Base-by-base conservation (phyloP, 2,113 vertebrate genomes). In the Lamprologus ornatipinnis region DNA sequence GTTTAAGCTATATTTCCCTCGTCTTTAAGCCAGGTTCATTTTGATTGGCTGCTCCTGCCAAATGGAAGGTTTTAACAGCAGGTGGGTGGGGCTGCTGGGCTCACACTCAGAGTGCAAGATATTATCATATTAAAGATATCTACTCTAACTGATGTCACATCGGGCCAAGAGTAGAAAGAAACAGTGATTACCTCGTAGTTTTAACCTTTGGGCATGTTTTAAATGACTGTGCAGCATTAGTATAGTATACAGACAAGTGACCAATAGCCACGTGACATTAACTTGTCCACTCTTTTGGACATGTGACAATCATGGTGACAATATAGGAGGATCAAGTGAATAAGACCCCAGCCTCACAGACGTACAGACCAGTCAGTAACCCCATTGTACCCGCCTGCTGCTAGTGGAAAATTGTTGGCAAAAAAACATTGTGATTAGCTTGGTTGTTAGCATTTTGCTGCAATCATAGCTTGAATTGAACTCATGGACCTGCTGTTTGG, bases 11-110 rank as follows among this genome's bases (percentile, higher is more conserved):
- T 47, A 19, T 78, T 75, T 47, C 9, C 68, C 14, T 15, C 1
- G 0, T 1, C 13, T 47, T 73, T 73, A 45, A 28, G 2, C 6
- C 40, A 31, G 3, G 14, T 12, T n/a, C 0, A 28, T 2, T 78
- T 19, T 49, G 45, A 49, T 49, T 78, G 42, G 26, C 45, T 78
- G 26, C 6, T 31, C 0, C 15, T 49, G 9, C 9, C 45, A 13
- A 49, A 49, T 31, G 45, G 23, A 78, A 19, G 45, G 6, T 49
- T 31, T 49, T 28, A 78, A 31, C 15, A 31, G 0, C 6, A 19
- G 4, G 15, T 78, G 26, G 45, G 45, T 49, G 42, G 45, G 70
- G 70, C 23, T 28, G 4, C 40, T 73, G 68, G 23, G 23, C 42
- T 49, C 13, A 73, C 37, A 73, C n/a, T 70, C 65, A 23, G 3